A percentile compares a stretch with the other conserved stretches of the same genome.
Conservation (phyloP, 2,888 invertebrate genomes). For the Hydrotaea diabolus region DNA sequence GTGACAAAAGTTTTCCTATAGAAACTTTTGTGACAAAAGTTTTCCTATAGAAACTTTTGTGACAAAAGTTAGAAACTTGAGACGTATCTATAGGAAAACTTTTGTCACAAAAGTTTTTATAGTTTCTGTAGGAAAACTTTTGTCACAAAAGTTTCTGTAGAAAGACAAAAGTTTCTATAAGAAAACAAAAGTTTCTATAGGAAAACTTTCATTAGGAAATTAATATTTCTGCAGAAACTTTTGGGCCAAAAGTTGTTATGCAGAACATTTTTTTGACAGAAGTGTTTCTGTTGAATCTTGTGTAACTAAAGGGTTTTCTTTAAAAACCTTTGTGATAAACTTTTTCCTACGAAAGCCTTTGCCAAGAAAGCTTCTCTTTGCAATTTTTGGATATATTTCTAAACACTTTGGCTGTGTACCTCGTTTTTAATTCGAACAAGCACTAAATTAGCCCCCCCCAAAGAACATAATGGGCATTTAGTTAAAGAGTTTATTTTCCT, state of each 20-base stretch:
- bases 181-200: not conserved
- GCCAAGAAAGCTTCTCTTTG: too few relatives aligned
- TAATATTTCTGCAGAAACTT: not conserved
- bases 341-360: not conserved
- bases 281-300: not conserved
- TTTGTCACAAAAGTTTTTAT: not conserved
- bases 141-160: not conserved
- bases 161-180: too few relatives aligned
- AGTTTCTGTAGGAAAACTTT: not conserved
- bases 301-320: too few relatives aligned
- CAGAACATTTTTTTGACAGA: not conserved
- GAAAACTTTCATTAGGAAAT: not conserved
- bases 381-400: too few relatives aligned
- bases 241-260: not conserved
- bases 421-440: not conserved
- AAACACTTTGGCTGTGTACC: not conserved
- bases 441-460: not conserved
- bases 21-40: not conserved
- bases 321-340: not conserved
- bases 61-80: not conserved
- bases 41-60: not conserved
- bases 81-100: not conserved
- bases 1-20: not conserved
- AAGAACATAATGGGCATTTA: slow-evolving; percentile 23
- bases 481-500: slow-evolving; percentile 35